These are phyloP conservation scores for Odocoileus hemionus DNA, from an alignment of 2,113 vertebrate genomes.

Conservation along the genomic window DNA sequence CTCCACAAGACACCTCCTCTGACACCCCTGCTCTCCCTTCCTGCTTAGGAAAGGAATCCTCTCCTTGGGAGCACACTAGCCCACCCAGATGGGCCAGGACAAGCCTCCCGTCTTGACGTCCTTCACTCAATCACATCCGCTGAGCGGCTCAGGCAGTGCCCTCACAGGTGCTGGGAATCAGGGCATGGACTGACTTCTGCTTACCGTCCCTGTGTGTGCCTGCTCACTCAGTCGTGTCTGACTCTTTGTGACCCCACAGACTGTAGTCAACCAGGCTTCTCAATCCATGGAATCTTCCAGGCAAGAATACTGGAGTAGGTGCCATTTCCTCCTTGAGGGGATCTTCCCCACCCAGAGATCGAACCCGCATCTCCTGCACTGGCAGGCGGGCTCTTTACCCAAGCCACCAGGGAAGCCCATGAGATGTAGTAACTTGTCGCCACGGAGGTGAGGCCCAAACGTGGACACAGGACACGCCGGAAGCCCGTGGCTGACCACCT, in stretches of 20 bases:
- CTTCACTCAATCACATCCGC: not conserved
- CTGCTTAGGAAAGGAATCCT: not conserved
- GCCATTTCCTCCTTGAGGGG: not conserved
- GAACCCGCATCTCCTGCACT: not conserved
- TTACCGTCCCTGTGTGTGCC: fast-evolving
- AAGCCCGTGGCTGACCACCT: not conserved
- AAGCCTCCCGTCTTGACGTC: not conserved
- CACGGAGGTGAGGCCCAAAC: not conserved
- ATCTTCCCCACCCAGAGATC: not conserved
- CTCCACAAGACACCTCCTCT: not conserved
- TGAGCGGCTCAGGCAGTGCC: not conserved
- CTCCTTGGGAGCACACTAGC: not conserved
- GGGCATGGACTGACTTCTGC: not conserved
- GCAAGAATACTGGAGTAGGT: not conserved
- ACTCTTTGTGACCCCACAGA: not conserved
- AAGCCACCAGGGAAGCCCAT: not conserved
- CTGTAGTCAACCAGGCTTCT: not conserved
- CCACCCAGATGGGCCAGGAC: not conserved
- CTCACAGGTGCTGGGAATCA: not conserved
- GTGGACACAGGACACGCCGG: not conserved
- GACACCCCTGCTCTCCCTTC: not conserved
- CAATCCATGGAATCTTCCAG: not conserved
- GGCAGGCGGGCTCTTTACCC: not conserved
- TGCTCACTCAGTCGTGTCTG: not conserved
- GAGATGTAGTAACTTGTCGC: not conserved